These are phyloP conservation scores for Microtus oregoni DNA, from an alignment of 2,113 vertebrate species.

Conservation along the genomic window DNA sequence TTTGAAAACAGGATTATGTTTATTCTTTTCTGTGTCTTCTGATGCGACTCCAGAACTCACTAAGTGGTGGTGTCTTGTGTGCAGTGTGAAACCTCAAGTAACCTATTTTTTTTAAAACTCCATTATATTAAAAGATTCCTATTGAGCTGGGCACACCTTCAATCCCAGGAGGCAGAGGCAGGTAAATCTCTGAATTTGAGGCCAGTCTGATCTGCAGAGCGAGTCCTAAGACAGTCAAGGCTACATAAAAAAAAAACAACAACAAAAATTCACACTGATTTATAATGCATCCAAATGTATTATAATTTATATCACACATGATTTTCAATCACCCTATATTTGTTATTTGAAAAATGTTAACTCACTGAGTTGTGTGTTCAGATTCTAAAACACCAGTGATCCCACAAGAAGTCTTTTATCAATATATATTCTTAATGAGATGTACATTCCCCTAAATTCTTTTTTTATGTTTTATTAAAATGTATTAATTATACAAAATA, in stretches of 20 bases:
- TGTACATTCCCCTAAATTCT: background rate
- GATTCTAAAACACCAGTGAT: background rate
- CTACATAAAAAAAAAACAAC: background rate
- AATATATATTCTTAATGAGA: background rate
- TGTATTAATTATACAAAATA: too few relatives aligned
- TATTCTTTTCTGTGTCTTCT: slow-evolving; percentile 38
- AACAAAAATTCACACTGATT: background rate
- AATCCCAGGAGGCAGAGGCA: background rate
- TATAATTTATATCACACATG: background rate
- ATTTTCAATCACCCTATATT: background rate
- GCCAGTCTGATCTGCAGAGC: too few relatives aligned
- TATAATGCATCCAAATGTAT: background rate
- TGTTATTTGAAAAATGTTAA: slow-evolving; percentile 52
- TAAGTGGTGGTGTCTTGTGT: background rate
- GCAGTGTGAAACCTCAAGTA: slow-evolving; percentile 10
- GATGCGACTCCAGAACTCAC: background rate
- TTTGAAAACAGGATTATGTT: slow-evolving; percentile 31
- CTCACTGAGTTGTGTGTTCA: slow-evolving; percentile 1
- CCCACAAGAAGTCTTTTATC: background rate
- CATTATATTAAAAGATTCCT: slow-evolving; percentile 6
- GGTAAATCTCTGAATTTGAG: background rate
- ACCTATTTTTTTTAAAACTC: background rate
- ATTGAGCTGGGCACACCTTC: background rate
- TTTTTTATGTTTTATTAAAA: background rate
- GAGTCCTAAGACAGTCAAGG: background rate